phyloP scores from a whole-genome alignment of 92 coral and sea anemone genomes.

The Umimayanthus kanabou region DNA sequence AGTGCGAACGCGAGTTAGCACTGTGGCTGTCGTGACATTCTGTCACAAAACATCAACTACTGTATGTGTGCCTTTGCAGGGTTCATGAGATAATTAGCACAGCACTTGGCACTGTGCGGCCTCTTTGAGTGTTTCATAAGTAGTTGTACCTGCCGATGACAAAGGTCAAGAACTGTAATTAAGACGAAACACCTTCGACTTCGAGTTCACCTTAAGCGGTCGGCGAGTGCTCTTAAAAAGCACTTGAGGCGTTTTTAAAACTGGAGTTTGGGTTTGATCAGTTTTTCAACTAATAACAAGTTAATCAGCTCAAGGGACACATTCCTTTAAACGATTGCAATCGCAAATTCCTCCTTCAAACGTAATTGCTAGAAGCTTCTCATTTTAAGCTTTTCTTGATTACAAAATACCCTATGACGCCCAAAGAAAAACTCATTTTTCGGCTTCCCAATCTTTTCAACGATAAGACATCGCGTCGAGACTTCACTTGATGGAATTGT shows the following conservation, averaged over 20 bases:
- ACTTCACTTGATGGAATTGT: not conserved
- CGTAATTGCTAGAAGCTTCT: not conserved
- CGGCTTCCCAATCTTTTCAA: not conserved
- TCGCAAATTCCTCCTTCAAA: not conserved
- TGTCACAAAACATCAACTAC: not conserved
- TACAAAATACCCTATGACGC: not conserved
- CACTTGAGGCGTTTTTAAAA: slow-evolving; percentile 11
- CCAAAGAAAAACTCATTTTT: too few species aligned
- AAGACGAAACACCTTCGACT: not conserved
- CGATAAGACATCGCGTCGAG: not conserved
- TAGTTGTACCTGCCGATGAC: not conserved
- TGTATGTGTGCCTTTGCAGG: not conserved
- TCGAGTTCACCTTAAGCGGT: not conserved
- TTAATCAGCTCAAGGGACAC: slow-evolving; percentile 7
- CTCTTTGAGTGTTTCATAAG: slow-evolving; percentile 19
- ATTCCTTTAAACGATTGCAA: slow-evolving; percentile 11
- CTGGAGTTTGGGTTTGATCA: not conserved
- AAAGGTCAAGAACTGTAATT: slow-evolving; percentile 18
- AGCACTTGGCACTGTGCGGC: not conserved
- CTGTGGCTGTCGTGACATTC: too few species aligned
- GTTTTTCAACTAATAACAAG: not conserved
- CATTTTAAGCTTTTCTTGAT: not conserved
- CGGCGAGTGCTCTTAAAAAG: slow-evolving; percentile 3
- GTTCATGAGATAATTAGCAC: not conserved
- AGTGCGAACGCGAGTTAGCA: not conserved